Conservation (phyloP, 64 coral and sea anemone species). For the Acropora yongei region DNA sequence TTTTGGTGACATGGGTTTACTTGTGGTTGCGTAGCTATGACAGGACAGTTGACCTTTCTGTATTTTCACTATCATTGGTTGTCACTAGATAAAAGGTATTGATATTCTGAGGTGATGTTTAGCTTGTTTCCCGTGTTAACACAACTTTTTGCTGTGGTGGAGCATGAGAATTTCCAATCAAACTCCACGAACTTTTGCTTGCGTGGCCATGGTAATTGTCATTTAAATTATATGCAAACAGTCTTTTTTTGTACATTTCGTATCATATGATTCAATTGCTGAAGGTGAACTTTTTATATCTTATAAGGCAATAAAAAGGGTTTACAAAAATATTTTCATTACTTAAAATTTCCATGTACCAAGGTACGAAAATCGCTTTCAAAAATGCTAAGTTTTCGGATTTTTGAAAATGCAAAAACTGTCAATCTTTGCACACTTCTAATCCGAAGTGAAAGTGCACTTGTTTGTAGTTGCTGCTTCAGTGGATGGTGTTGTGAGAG, state of each 20-base stretch:
- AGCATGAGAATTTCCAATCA: background rate
- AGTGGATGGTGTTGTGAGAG: background rate
- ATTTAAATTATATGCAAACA: background rate
- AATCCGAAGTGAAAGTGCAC: constrained; percentile 18
- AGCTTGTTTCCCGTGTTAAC: background rate
- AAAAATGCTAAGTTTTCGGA: background rate
- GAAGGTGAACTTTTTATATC: background rate
- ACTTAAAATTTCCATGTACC: constrained; percentile 17
- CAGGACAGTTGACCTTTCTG: background rate
- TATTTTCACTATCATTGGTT: background rate
- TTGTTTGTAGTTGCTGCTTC: background rate
- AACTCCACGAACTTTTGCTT: background rate
- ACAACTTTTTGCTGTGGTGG: background rate
- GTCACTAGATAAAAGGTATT: background rate
- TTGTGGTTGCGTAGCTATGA: background rate
- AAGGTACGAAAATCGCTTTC: background rate
- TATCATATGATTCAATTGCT: background rate
- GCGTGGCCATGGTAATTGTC: background rate
- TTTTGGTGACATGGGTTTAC: background rate
- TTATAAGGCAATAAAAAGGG: background rate
- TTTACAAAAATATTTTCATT: constrained; percentile 3
- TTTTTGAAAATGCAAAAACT: background rate
- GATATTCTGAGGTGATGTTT: background rate
- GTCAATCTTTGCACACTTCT: background rate
- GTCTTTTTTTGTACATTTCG: background rate